Evolutionary conservation across 2,113 vertebrate genomes (phyloP).

Genomic region (Natator depressus): DNA sequence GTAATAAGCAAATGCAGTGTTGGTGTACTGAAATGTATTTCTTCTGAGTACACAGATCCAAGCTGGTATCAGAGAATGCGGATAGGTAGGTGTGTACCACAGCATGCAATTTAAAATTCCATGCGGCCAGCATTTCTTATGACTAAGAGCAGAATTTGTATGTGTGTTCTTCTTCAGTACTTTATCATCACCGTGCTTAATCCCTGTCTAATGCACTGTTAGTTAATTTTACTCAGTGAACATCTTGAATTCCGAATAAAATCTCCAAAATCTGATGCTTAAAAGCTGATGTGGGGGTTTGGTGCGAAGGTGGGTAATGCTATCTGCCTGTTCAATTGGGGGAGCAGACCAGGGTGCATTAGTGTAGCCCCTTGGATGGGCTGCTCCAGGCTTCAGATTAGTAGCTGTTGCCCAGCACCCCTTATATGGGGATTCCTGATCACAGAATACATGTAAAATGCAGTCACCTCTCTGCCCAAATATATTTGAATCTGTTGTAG

Average conservation of each 20-base stretch:
- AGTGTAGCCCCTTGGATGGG: background rate
- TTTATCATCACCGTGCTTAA: background rate
- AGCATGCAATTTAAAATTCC: background rate
- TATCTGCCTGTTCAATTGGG: background rate
- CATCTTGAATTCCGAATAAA: background rate
- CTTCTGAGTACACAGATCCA: background rate
- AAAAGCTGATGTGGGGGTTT: background rate
- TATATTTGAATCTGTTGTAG: background rate
- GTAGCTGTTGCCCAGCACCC: background rate
- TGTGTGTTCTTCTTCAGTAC: background rate
- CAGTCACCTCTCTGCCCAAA: background rate
- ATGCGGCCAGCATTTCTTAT: background rate
- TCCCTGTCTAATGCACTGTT: background rate
- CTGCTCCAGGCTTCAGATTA: background rate
- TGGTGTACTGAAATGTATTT: background rate
- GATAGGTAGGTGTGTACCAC: background rate
- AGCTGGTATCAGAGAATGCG: rapidly evolving
- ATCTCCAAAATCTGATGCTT: background rate
- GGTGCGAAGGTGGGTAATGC: background rate
- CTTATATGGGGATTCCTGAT: background rate
- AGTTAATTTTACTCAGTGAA: background rate
- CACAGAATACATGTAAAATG: background rate
- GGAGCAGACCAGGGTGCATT: background rate
- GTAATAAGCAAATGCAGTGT: background rate
- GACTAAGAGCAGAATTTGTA: background rate